These are phyloP conservation scores for Antheraea yamamai DNA, from an alignment of 2,888 invertebrate species.

Conservation along the genomic window DNA sequence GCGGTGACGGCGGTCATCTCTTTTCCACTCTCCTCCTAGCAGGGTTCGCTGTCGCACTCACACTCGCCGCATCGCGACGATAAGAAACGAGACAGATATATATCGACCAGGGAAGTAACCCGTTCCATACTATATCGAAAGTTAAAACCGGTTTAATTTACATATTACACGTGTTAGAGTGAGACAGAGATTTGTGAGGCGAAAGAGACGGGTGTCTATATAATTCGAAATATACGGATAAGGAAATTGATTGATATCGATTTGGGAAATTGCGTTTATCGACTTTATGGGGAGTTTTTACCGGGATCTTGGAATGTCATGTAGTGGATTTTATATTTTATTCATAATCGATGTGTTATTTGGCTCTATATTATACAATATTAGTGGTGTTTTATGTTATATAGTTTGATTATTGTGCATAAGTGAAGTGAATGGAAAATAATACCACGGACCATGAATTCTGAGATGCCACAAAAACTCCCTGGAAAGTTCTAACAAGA, in stretches of 20 bases:
- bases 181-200: neutral
- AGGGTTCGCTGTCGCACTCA: slow-evolving; percentile 37
- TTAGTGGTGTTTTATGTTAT: too few relatives aligned
- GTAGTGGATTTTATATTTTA: too few relatives aligned
- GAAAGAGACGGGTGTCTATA: neutral
- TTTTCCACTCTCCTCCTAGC: slow-evolving; percentile 35
- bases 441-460: too few relatives aligned
- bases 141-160: neutral
- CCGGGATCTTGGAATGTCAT: too few relatives aligned
- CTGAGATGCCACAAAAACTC: too few relatives aligned
- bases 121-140: neutral
- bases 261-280: slow-evolving; percentile 5
- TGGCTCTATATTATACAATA: too few relatives aligned
- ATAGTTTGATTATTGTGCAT: too few relatives aligned
- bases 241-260: neutral
- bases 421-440: too few relatives aligned
- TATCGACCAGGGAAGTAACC: neutral
- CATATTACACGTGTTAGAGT: neutral
- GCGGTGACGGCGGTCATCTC: slow-evolving; percentile 48
- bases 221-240: neutral
- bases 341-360: too few relatives aligned
- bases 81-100: slow-evolving; percentile 13
- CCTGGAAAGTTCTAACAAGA: too few relatives aligned
- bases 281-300: neutral
- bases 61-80: slow-evolving; percentile 22